Base-by-base conservation (phyloP, 64 coral and sea anemone genomes). In the Dendronephthya gigantea region DNA sequence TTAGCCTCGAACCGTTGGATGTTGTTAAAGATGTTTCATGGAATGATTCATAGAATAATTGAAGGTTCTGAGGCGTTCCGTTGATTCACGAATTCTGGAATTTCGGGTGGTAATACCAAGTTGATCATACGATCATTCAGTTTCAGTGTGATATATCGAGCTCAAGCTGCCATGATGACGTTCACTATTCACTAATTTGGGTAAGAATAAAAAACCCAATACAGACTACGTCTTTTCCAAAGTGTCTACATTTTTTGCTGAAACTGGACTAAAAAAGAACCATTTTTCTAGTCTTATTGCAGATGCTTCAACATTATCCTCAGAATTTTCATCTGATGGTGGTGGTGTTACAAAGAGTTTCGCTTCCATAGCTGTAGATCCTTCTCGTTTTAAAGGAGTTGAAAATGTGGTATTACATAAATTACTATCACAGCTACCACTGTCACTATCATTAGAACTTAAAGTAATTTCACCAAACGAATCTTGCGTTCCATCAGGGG, bases 231-330 rank as follows among this genome's bases (percentile, higher is more conserved):
- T 62, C 16, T 15, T 62, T 19, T 62, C 25, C 25, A 27, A n/a
- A 62, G 4, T 22, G 7, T 62, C 55, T n/a, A 7, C 25, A 27
- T 62, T 62, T 62, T 62, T 62, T n/a, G 19, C 72, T 79, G 30
- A 39, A 79, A 79, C 36, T 36, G 72, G 72, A 36, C 36, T 34
- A 79, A 79, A 79, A 34, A 79, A 79, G 72, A 79, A 79, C 72
- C 72, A 79, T 79, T 79, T 79, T 34, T 79, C 72, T 35, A 79
- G 72, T 79, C 72, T 34, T 34, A 79, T 39, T 2, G 72, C 19
- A 9, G 72, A 8, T 34, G 30, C 22, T 1, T 79, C 32, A 36
- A 36, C 72, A 39, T 79, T 33, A 62, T 27, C 25, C 14, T 79
- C 72, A 6, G 72, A 79, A 12, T 35, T 34, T 2, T 79, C 72